Percentiles rank a stretch among this genome's conserved stretches.
These are phyloP conservation scores for Epinephelus cyanopodus DNA, from an alignment of 2,113 vertebrate species.

Conservation along the genomic window DNA sequence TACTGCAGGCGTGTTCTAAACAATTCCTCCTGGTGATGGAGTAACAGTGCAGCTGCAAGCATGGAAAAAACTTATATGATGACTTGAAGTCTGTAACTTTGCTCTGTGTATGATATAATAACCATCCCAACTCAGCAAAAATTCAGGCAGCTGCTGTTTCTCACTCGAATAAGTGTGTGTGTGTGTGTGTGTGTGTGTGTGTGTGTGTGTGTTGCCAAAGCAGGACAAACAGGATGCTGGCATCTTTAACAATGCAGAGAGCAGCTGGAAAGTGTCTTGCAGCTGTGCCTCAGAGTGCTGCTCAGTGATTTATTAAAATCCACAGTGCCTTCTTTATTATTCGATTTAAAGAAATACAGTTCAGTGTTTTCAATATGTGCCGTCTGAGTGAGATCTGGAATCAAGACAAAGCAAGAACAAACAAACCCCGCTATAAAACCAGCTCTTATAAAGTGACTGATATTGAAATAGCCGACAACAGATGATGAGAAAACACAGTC, in stretches of 20 bases:
- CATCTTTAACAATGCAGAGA: slow-evolving; percentile 35
- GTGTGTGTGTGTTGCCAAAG: neutral
- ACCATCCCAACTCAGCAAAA: slow-evolving; percentile 5
- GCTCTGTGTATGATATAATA: slow-evolving; percentile 14
- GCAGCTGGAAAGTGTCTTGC: slow-evolving; percentile 46
- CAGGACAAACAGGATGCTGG: slow-evolving; percentile 39
- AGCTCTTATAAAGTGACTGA: slow-evolving; percentile 1
- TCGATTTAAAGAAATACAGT: neutral
- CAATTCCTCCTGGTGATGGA: neutral
- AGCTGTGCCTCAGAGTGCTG: slow-evolving; percentile 37
- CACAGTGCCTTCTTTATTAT: neutral
- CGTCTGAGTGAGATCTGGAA: neutral
- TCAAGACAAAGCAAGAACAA: neutral
- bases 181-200: neutral
- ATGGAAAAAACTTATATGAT: neutral
- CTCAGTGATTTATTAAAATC: neutral
- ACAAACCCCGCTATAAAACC: neutral
- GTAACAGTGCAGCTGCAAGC: neutral
- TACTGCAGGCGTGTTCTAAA: neutral
- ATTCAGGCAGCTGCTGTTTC: slow-evolving; percentile 24
- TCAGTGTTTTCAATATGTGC: neutral
- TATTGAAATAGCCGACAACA: slow-evolving; percentile 2
- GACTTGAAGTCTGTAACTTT: slow-evolving; percentile 7
- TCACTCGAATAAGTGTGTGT: slow-evolving; percentile 10
- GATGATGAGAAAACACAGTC: neutral